Conservation (phyloP, 2,888 invertebrate species). For the Cerastoderma edule region DNA sequence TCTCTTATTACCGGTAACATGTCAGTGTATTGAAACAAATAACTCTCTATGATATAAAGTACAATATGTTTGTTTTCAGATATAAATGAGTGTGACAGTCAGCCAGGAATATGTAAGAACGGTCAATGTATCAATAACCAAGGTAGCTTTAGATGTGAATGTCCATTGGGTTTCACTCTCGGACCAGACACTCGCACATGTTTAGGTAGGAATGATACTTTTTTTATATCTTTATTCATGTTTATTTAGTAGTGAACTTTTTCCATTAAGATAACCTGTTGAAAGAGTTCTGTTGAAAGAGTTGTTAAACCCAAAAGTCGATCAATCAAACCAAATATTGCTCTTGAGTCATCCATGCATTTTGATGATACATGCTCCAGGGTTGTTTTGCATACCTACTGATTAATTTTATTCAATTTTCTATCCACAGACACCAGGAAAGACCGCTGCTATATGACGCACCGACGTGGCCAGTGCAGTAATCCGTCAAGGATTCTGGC, state of each 20-base stretch:
- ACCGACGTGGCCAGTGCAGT: constrained; percentile 90
- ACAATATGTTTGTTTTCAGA: constrained; percentile 85
- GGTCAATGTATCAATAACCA: constrained; percentile 92
- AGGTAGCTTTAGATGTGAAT: constrained; percentile 93
- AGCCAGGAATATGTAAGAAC: constrained; percentile 89
- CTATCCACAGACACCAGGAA: constrained; percentile 89
- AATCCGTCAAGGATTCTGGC: constrained; percentile 90
- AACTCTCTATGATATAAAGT: too few species aligned
- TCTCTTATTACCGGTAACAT: too few species aligned
- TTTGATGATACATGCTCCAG: too few species aligned
- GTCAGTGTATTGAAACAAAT: too few species aligned
- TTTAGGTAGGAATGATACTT: constrained; percentile 89
- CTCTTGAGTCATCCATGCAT: too few species aligned
- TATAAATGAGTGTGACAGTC: constrained; percentile 91
- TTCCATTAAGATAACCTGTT: too few species aligned
- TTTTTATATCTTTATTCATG: neutral
- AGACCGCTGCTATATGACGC: constrained; percentile 91
- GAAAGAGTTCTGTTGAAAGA: too few species aligned
- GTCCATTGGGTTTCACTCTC: constrained; percentile 92
- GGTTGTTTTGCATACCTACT: too few species aligned
- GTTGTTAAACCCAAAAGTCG: too few species aligned
- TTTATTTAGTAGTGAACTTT: neutral
- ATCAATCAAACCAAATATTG: too few species aligned
- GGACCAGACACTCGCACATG: constrained; percentile 92
- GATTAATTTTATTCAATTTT: neutral